A percentile compares a stretch with the other conserved stretches of the same genome.
phyloP scores from a whole-genome alignment of 2,888 invertebrate genomes.

The Trissolcus brochymenae region DNA sequence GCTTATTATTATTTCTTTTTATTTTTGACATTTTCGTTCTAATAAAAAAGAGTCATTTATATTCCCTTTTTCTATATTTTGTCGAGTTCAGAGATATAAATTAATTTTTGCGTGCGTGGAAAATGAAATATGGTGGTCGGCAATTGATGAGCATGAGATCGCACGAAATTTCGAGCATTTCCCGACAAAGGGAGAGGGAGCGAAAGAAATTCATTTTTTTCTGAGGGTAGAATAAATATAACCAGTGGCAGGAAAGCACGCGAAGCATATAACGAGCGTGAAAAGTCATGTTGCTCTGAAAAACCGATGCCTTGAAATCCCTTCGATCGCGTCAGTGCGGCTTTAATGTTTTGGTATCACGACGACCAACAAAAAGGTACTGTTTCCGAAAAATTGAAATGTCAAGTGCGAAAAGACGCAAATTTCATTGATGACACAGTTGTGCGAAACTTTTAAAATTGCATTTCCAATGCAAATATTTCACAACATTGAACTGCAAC shows the following conservation, averaged over 20 bases:
- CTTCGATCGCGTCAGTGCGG: conserved; percentile 28
- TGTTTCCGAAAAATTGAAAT: conserved; percentile 36
- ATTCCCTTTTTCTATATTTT: background rate
- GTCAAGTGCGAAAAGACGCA: conserved; percentile 7
- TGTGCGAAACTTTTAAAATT: no score
- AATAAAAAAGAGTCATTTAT: background rate
- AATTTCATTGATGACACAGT: no score
- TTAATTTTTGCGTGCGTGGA: background rate
- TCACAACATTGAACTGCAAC: no score
- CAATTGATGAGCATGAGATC: no score
- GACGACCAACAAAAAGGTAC: conserved; percentile 15
- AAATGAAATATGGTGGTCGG: no score
- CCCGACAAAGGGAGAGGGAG: no score
- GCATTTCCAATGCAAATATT: no score
- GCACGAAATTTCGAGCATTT: no score
- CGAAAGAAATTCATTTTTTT: no score
- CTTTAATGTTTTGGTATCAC: conserved; percentile 32
- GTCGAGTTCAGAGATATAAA: background rate
- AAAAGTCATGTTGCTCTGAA: conserved; percentile 3
- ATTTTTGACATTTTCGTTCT: background rate
- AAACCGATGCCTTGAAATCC: conserved; percentile 28
- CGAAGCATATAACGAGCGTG: background rate
- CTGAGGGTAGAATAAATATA: no score
- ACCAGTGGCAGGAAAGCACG: background rate
- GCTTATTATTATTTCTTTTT: background rate